phyloP scores from a whole-genome alignment of 1,140 invertebrate genomes.

The Stenopsyche tienmushanensis region DNA sequence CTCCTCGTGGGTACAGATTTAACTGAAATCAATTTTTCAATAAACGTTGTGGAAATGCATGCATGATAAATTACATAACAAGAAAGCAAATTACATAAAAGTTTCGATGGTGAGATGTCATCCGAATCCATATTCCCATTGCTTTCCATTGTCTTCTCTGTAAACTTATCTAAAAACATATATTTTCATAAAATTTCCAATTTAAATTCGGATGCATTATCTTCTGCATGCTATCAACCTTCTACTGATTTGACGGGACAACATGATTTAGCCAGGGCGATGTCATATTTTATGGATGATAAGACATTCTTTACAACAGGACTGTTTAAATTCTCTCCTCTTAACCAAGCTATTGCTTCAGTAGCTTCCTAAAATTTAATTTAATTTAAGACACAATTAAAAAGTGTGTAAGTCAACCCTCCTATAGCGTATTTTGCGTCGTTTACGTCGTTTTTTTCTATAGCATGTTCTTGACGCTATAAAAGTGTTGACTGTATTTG shows the following conservation, averaged over 20 bases:
- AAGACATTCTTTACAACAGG: neutral
- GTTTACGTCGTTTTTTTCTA: neutral
- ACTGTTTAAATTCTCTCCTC: slow-evolving; percentile 2
- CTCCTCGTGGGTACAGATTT: neutral
- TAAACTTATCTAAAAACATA: too few relatives aligned
- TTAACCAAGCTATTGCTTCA: slow-evolving; percentile 30
- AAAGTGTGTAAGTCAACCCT: too few relatives aligned
- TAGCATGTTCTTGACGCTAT: too few relatives aligned
- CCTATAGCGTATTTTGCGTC: neutral
- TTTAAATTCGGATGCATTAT: too few relatives aligned
- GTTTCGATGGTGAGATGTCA: slow-evolving; percentile 1
- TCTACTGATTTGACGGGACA: too few relatives aligned
- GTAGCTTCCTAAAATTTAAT: slow-evolving; percentile 26
- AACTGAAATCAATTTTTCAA: slow-evolving; percentile 13
- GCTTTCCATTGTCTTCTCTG: too few relatives aligned
- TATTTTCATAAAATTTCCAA: too few relatives aligned
- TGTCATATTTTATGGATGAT: neutral
- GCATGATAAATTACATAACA: neutral
- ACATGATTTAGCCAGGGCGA: neutral
- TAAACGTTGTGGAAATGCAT: too few relatives aligned
- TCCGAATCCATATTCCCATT: too few relatives aligned
- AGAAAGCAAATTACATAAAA: neutral
- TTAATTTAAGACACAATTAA: neutral
- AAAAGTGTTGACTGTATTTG: too few relatives aligned
- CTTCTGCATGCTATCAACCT: too few relatives aligned